phyloP scores from a whole-genome alignment of 2,888 invertebrate genomes.

The Synanthedon myopaeformis region DNA sequence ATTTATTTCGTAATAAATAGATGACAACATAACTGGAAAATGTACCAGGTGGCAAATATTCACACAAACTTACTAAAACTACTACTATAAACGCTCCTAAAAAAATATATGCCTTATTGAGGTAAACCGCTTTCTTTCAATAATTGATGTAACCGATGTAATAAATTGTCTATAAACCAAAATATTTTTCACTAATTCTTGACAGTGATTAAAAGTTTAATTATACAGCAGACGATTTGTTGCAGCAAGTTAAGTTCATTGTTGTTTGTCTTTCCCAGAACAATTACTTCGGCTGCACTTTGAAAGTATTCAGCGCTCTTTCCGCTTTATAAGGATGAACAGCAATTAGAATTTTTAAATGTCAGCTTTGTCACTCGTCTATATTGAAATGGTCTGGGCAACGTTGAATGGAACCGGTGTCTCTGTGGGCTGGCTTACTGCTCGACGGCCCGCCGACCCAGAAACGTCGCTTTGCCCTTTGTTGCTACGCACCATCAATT shows the following conservation, averaged over 20 bases:
- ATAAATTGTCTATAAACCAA: too few species aligned
- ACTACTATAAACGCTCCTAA: too few species aligned
- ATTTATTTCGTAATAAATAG: too few species aligned
- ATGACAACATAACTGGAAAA: too few species aligned
- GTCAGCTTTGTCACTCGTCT: slow-evolving; percentile 10
- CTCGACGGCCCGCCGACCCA: slow-evolving; percentile 14
- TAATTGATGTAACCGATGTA: too few species aligned
- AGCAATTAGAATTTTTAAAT: slow-evolving; percentile 26
- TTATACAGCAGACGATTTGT: too few species aligned
- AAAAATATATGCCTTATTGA: too few species aligned
- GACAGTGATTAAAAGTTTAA: too few species aligned
- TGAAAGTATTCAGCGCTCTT: slow-evolving; percentile 8
- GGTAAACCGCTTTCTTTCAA: too few species aligned
- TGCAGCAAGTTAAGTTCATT: not conserved
- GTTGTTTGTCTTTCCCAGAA: not conserved
- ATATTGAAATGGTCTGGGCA: slow-evolving; percentile 14
- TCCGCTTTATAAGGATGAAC: slow-evolving; percentile 22
- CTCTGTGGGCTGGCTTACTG: slow-evolving; percentile 1
- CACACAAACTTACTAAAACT: too few species aligned
- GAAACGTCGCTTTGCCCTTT: slow-evolving; percentile 24
- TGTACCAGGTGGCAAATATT: too few species aligned
- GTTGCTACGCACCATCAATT: slow-evolving; percentile 29
- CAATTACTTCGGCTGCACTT: not conserved
- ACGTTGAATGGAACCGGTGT: slow-evolving; percentile 20
- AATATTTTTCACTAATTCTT: too few species aligned